Percentiles rank a stretch among this genome's conserved stretches.
phyloP scores from a whole-genome alignment of 2,797 vertebrate genomes.

The Siniperca obscura region DNA sequence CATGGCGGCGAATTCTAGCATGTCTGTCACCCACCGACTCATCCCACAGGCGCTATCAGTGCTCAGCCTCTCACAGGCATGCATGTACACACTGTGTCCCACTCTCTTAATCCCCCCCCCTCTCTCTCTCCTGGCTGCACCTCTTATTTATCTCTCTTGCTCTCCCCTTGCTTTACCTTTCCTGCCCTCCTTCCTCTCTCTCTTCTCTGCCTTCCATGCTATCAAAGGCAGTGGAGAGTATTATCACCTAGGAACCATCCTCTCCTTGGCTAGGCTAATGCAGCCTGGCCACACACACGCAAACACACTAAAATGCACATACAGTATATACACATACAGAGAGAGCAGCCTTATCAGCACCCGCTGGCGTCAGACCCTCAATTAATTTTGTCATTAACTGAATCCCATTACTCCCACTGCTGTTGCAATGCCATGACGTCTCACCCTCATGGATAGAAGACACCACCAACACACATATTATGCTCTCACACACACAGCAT shows the following conservation, averaged over 20 bases:
- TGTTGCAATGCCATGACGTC: slow-evolving; percentile 43
- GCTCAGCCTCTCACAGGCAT: slow-evolving; percentile 73
- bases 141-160: slow-evolving; percentile 57
- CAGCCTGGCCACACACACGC: slow-evolving; percentile 24
- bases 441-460: slow-evolving; percentile 42
- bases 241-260: slow-evolving; percentile 63
- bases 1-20: slow-evolving; percentile 68
- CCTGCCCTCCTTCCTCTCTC: slow-evolving; percentile 3
- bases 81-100: slow-evolving; percentile 65
- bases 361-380: slow-evolving; percentile 65
- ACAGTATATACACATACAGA: slow-evolving; percentile 22
- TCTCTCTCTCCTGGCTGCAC: slow-evolving; percentile 39
- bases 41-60: slow-evolving; percentile 70
- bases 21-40: slow-evolving; percentile 73
- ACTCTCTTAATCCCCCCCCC: slow-evolving; percentile 60
- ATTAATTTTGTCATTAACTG: slow-evolving; percentile 79
- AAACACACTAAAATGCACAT: slow-evolving; percentile 32
- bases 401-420: slow-evolving; percentile 70
- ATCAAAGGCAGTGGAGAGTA: slow-evolving; percentile 66
- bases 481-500: slow-evolving; percentile 9
- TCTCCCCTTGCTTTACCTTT: slow-evolving; percentile 51
- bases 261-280: slow-evolving; percentile 43
- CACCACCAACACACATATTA: slow-evolving; percentile 24
- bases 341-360: slow-evolving; percentile 62
- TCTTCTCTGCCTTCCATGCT: slow-evolving; percentile 37